A percentile compares a stretch with the other conserved stretches of the same genome.
phyloP scores from a whole-genome alignment of 2,113 vertebrate genomes.

The Ardeotis arabs region DNA sequence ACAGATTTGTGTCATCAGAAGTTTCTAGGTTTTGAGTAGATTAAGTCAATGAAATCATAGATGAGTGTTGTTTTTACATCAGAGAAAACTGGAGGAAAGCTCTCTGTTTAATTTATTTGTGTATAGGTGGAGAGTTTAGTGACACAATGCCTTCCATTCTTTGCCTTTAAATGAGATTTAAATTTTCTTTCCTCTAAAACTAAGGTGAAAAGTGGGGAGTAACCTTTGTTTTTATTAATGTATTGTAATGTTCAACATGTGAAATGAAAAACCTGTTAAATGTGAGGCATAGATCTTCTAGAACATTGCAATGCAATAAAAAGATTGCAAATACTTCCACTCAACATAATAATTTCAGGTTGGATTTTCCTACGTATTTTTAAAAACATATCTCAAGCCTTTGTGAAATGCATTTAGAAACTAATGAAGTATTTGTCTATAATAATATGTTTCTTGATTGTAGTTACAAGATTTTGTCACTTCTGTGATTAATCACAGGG shows the following conservation, averaged over 20 bases:
- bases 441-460: conserved; percentile 80
- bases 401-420: conserved; percentile 49
- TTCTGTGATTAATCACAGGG: conserved; percentile 87
- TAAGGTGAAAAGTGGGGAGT: background rate
- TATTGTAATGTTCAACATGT: background rate
- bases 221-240: background rate
- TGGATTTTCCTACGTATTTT: conserved; percentile 34
- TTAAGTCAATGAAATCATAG: background rate
- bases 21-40: background rate
- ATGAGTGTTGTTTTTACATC: background rate
- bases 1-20: background rate
- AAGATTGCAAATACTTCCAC: background rate
- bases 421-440: conserved; percentile 55
- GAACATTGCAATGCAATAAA: background rate
- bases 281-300: background rate
- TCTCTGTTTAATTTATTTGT: background rate
- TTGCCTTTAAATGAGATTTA: background rate
- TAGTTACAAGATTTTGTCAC: conserved; percentile 86
- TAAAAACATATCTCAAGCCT: conserved; percentile 10
- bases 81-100: background rate
- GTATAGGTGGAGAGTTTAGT: background rate
- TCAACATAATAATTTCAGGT: background rate
- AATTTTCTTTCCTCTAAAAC: background rate
- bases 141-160: background rate
- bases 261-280: background rate